Conservation (phyloP, 2,113 vertebrate genomes). For the Lanius collurio region DNA sequence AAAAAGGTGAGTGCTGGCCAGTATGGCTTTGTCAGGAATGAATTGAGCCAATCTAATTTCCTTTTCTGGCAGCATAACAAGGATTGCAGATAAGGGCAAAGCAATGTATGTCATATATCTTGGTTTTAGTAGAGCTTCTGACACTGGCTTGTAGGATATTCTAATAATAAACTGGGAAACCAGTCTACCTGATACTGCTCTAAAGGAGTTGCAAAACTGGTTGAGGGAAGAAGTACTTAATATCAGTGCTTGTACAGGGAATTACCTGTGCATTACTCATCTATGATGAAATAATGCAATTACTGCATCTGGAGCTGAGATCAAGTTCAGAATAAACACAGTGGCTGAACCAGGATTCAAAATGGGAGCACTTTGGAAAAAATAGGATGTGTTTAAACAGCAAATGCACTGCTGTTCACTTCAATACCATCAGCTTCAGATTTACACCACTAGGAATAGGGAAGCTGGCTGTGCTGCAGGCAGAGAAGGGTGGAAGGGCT, state of each 20-base stretch:
- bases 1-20: not conserved
- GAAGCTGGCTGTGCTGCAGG: not conserved
- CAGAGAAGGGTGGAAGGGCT: not conserved
- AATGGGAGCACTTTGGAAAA: not conserved
- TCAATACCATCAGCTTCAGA: not conserved
- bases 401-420: not conserved
- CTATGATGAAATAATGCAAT: not conserved
- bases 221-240: not conserved
- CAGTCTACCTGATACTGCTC: not conserved
- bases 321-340: not conserved
- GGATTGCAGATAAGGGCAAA: slow-evolving; percentile 6
- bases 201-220: slow-evolving; percentile 2
- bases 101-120: not conserved
- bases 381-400: not conserved
- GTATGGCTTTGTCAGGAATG: not conserved
- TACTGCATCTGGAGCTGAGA: not conserved
- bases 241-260: not conserved
- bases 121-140: slow-evolving; percentile 20
- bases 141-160: not conserved
- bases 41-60: slow-evolving; percentile 34
- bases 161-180: slow-evolving; percentile 42
- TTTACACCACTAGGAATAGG: not conserved
- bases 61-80: slow-evolving; percentile 6
- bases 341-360: not conserved
- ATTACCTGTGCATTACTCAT: slow-evolving; percentile 7